Base-by-base conservation (phyloP, 2,113 vertebrate species). In the Bubo blakistoni region DNA sequence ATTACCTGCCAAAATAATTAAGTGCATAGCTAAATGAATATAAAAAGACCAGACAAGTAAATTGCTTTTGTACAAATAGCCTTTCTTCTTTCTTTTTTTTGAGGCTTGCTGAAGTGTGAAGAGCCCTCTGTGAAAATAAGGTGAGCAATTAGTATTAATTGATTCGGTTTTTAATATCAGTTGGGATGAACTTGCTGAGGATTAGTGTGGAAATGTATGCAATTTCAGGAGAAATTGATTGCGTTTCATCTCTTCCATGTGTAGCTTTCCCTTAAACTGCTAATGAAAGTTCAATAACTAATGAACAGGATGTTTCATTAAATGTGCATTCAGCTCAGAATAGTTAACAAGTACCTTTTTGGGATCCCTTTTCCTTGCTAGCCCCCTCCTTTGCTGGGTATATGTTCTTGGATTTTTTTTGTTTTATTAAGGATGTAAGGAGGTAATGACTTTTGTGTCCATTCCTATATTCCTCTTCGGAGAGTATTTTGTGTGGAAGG, bases 91-190 rank as follows among this genome's bases (percentile, higher is more conserved):
- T 30, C 15, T 15, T 44, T 44, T 40, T 78, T 67, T 44, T n/a
- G 72, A 83, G 82, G 88, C 54, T 94, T 81, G 80, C 63, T 66
- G 55, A 62, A 71, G 73, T 86, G 81, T 11, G 1, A 63, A 76
- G 74, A 54, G 91, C 71, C 71, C 69, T 69, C 32, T 29, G 78
- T 93, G 74, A 81, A 78, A 96, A 72, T 92, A 72, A 95, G 92
- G 91, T 81, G 69, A 89, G 83, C 90, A 86, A 62, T 96, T 94
- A 90, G 73, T 73, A 81, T 66, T 88, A 86, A 91, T 90, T 90
- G 88, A 93, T 94, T 80, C 90, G 63, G 21, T 62, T 27, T 76
- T 86, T 88, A 32, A 16, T 82, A 54, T 21, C 6, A 9, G 13
- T 36, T 86, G 81, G 65, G 72, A 76, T 88, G 82, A 83, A 86